A percentile compares a stretch with the other conserved stretches of the same genome.
phyloP scores from a whole-genome alignment of 2,113 vertebrate species.

The Platysteira castanea region DNA sequence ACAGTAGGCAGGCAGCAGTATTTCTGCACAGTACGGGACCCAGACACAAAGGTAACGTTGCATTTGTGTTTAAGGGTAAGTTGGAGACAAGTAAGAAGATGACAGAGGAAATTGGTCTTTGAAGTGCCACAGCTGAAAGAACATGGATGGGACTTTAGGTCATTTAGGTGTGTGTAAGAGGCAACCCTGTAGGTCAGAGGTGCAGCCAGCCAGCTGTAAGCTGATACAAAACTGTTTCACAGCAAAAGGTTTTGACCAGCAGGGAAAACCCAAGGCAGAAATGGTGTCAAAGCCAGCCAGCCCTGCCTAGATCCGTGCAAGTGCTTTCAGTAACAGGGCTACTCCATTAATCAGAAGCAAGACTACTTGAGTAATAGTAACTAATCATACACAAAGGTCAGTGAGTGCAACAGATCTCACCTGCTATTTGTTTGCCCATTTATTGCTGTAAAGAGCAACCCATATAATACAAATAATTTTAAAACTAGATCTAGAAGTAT shows the following conservation, averaged over 20 bases:
- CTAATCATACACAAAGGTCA: background rate
- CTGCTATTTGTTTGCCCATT: background rate
- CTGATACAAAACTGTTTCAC: fast-evolving
- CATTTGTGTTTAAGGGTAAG: fast-evolving
- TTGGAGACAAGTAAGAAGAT: background rate
- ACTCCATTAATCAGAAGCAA: background rate
- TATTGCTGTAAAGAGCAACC: background rate
- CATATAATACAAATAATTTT: background rate
- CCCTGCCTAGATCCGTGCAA: background rate
- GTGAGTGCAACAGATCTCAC: fast-evolving
- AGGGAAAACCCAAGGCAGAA: background rate
- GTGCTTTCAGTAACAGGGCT: background rate
- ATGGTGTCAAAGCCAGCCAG: background rate
- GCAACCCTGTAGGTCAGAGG: fast-evolving
- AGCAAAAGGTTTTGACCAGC: background rate
- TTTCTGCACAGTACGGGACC: fast-evolving
- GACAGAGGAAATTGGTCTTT: too few species aligned
- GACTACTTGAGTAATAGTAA: background rate
- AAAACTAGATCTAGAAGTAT: background rate
- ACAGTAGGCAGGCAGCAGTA: fast-evolving
- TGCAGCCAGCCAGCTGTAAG: background rate
- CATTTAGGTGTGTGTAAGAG: background rate
- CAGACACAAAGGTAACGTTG: fast-evolving
- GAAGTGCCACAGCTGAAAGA: background rate
- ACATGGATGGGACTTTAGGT: fast-evolving